Conservation (phyloP, 2,797 vertebrate genomes). For the Propithecus perrieri region DNA sequence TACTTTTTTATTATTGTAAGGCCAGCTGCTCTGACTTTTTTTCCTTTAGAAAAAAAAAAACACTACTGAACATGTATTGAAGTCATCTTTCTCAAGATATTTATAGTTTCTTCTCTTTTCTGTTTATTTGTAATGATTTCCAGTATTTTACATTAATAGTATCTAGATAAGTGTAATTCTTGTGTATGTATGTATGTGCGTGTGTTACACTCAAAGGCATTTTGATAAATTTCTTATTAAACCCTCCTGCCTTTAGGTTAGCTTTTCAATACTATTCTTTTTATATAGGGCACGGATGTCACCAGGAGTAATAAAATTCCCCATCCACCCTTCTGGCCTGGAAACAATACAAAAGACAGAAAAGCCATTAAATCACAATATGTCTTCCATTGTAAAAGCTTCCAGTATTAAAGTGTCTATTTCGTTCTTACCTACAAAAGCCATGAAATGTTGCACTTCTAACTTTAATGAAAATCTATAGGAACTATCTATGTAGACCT, state of each 20-base stretch:
- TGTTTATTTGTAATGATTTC: not conserved
- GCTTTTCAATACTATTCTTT: not conserved
- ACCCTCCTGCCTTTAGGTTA: constrained; percentile 10
- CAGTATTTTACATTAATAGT: not conserved
- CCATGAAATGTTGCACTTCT: constrained; percentile 5
- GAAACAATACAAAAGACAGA: constrained; percentile 37
- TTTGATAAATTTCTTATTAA: constrained; percentile 31
- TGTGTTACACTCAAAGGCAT: not conserved
- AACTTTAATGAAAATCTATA: constrained; percentile 36
- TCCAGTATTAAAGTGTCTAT: not conserved
- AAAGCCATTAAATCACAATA: not conserved
- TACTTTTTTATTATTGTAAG: constrained; percentile 75
- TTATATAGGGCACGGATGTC: not conserved
- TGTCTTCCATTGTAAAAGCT: constrained; percentile 27
- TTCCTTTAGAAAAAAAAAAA: not conserved
- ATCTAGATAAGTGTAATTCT: constrained; percentile 30
- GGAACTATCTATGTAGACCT: not conserved
- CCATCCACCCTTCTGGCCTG: not conserved
- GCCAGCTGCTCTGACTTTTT: constrained; percentile 60
- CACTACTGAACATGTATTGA: not conserved
- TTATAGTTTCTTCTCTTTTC: constrained; percentile 31
- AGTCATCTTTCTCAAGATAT: not conserved
- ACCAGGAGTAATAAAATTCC: constrained; percentile 37
- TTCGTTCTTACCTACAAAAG: constrained; percentile 44
- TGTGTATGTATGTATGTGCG: not conserved